Conservation (phyloP, 2,888 invertebrate genomes). For the Anthoptus insignis region DNA sequence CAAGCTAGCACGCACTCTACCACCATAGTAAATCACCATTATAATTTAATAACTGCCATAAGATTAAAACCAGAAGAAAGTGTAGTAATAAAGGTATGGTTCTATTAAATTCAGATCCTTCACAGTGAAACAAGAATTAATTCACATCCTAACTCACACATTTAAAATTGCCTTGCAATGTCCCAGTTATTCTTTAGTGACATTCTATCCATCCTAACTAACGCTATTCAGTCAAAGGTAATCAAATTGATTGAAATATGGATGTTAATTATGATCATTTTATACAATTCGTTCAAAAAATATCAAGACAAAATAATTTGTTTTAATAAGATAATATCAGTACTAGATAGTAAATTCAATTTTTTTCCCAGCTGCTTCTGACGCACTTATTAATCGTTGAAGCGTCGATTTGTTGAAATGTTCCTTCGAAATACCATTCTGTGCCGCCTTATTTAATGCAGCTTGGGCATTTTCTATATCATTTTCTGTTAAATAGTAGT, state of each 20-base stretch:
- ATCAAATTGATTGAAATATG: not conserved
- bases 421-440: slow-evolving; percentile 72
- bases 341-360: slow-evolving; percentile 79
- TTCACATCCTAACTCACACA: too few species aligned
- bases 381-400: slow-evolving; percentile 81
- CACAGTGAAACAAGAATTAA: too few species aligned
- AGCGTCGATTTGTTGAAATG: slow-evolving; percentile 88
- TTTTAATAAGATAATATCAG: not conserved
- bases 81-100: too few species aligned
- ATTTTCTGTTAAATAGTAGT: slow-evolving; percentile 63
- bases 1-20: too few species aligned
- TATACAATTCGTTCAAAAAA: not conserved
- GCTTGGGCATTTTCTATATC: slow-evolving; percentile 62
- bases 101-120: too few species aligned
- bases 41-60: too few species aligned
- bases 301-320: not conserved
- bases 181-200: too few species aligned
- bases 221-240: not conserved
- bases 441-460: slow-evolving; percentile 67
- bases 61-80: too few species aligned
- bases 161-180: too few species aligned
- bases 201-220: too few species aligned
- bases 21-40: too few species aligned
- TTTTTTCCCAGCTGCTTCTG: slow-evolving; percentile 82
- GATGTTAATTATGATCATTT: not conserved